Base-by-base conservation (phyloP, 2,888 invertebrate species). In the Thecophora atra region DNA sequence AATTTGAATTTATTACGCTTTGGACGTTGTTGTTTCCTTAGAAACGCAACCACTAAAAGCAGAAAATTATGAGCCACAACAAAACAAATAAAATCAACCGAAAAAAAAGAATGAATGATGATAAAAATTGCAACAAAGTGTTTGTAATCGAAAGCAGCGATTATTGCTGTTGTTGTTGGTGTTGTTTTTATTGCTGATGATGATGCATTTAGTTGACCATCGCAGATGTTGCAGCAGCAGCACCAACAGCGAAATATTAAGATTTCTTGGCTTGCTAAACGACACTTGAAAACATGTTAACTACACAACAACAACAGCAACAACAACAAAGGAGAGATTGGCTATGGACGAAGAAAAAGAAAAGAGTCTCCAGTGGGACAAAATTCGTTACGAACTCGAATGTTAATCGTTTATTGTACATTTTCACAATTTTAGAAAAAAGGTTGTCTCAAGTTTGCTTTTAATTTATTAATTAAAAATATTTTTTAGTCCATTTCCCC, bases 171-270 rank as follows among this genome's bases (percentile, higher is more conserved):
- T 37, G 37, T 37, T 37, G 37, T 37, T 37, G 37, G 1, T 37
- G 2, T 1, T 37, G 37, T 37, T 37, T 6, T 37, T 37, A 11
- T 37, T 37, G 30, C 8, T 30, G 37, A 8, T 37, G 68, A 44
- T 42, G 54, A n/a, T 37, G 13, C 58, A 28, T 37, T 26, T 19
- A 44, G 15, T 24, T 47, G 60, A 58, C 56, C 44, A 37, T 47
- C 56, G 75, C 58, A 71, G 67, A 79, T 77, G 78, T 75, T 70
- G 66, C 54, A 68, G 37, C 67, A 58, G 37, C 58, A 73, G 71
- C 56, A 72, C 68, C 72, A 75, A 74, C 70, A 73, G 69, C 76
- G 67, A 73, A 72, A 74, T 71, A 75, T 72, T 71, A 73, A 47
- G 21, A 67, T 54, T 67, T 67, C 54, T 54, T 56, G 37, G 67